Percentiles rank a stretch among this genome's conserved stretches.
Conservation (phyloP, 2,888 invertebrate genomes). For the Diplolepis rosae region DNA sequence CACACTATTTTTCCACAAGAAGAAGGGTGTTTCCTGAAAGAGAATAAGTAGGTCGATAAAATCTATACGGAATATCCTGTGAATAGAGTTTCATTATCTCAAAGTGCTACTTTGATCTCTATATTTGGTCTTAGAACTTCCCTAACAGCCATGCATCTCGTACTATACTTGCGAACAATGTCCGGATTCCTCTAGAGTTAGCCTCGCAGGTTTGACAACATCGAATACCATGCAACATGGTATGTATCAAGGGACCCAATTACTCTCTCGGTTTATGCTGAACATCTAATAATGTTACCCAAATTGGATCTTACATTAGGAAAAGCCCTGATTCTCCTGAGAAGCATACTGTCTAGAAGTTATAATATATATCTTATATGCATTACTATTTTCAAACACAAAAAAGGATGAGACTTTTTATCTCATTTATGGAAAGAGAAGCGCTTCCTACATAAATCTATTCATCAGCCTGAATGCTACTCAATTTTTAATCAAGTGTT, state of each 20-base stretch:
- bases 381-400: no score
- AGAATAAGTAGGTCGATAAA: background rate
- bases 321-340: background rate
- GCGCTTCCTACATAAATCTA: no score
- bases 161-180: background rate
- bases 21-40: background rate
- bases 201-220: background rate
- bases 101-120: constrained; percentile 14
- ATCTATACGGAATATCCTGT: background rate
- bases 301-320: background rate
- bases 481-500: no score
- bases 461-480: no score
- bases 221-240: background rate
- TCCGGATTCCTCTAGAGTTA: background rate
- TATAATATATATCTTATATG: no score
- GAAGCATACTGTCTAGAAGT: no score
- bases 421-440: no score
- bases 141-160: background rate
- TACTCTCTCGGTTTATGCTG: background rate
- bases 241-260: background rate
- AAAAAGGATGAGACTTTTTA: no score
- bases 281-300: background rate
- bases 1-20: background rate
- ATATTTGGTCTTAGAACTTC: background rate
- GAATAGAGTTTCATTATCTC: background rate